Conservation (phyloP, 2,888 invertebrate species). For the Dichetophora obliterata region DNA sequence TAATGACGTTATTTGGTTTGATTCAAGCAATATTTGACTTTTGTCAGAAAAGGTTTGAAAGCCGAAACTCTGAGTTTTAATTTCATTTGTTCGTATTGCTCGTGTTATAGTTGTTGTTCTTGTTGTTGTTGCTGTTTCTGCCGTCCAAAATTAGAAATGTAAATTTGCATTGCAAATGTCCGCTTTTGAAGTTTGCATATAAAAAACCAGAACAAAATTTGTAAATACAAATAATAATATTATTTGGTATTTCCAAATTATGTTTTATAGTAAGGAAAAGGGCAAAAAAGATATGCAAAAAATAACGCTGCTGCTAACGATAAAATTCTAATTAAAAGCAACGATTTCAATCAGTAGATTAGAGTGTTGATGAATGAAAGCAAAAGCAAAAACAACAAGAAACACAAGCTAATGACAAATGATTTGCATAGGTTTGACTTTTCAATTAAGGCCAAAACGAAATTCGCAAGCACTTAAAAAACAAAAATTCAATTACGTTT, state of each 20-base stretch:
- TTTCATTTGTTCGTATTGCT: not conserved
- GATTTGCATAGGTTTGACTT: conserved; percentile 1
- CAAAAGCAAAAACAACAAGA: too few relatives aligned
- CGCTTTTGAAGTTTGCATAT: conserved; percentile 24
- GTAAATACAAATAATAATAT: conserved; percentile 25
- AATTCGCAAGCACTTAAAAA: too few relatives aligned
- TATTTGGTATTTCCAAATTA: conserved; percentile 30
- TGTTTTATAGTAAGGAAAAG: not conserved
- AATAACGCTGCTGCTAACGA: not conserved
- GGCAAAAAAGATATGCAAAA: not conserved
- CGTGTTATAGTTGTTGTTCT: not conserved
- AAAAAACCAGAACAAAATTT: conserved; percentile 1
- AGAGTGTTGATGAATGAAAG: not conserved
- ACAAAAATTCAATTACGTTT: too few relatives aligned
- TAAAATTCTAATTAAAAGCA: conserved; percentile 15
- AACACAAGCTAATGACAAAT: not conserved
- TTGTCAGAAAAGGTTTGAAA: not conserved
- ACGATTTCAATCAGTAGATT: not conserved
- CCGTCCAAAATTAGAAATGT: not conserved
- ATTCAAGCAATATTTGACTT: conserved; percentile 4
- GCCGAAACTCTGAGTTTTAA: not conserved
- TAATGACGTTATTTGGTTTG: not conserved
- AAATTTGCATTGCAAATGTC: conserved; percentile 22
- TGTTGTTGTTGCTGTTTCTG: not conserved
- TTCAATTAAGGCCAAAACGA: too few relatives aligned